These are phyloP conservation scores for Monodelphis domestica DNA, from an alignment of 2,797 vertebrate species.

Conservation along the genomic window DNA sequence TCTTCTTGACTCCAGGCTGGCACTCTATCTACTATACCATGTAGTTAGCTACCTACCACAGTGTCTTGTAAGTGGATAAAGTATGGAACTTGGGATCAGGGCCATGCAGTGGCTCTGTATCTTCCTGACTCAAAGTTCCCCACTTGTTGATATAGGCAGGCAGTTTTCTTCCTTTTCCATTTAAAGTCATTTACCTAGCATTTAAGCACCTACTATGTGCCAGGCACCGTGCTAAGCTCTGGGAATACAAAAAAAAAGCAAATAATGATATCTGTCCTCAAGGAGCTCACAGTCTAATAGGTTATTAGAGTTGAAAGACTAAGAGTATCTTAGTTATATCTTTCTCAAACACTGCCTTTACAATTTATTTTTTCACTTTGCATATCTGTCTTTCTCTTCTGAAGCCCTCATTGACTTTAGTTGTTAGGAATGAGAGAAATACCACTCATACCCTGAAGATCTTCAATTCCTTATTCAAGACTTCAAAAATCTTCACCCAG, in stretches of 20 bases:
- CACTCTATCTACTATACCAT: no score
- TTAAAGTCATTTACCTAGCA: background rate
- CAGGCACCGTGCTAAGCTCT: background rate
- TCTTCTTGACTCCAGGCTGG: no score
- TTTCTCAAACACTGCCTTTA: background rate
- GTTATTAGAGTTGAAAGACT: background rate
- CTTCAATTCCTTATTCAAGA: background rate
- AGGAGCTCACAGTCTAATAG: background rate
- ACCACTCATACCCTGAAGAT: background rate
- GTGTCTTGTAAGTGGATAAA: no score
- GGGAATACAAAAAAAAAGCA: background rate
- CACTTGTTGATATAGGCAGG: background rate
- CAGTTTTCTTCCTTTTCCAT: background rate
- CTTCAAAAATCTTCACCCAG: background rate
- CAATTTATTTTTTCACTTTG: background rate
- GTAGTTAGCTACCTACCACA: no score
- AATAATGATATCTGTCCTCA: background rate
- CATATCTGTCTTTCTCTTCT: background rate
- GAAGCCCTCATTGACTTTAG: background rate
- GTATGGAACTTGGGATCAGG: background rate
- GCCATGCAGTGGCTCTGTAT: background rate
- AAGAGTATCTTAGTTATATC: background rate
- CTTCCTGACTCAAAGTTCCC: background rate
- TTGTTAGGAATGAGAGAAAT: background rate
- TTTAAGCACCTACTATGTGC: background rate